A percentile compares a stretch with the other conserved stretches of the same genome.
These are phyloP conservation scores for Aporophyla lueneburgensis DNA, from an alignment of 2,888 invertebrate species.

Conservation along the genomic window DNA sequence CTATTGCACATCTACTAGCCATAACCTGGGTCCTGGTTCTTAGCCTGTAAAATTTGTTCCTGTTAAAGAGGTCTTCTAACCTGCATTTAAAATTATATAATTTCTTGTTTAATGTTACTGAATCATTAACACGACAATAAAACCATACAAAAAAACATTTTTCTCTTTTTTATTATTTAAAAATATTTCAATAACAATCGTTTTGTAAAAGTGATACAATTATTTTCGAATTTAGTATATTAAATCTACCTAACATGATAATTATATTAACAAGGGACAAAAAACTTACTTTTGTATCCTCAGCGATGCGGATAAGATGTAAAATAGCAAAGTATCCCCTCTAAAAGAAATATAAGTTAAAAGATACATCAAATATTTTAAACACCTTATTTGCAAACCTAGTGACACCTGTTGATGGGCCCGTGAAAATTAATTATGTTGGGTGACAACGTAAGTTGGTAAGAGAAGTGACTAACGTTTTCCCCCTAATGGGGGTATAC, in stretches of 20 bases:
- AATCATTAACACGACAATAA: slow-evolving; percentile 34
- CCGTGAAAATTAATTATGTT: background rate
- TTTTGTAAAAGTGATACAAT: slow-evolving; percentile 4
- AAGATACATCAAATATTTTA: background rate
- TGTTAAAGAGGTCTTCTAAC: background rate
- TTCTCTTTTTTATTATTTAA: slow-evolving; percentile 19
- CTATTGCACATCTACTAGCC: background rate
- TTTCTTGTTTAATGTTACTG: slow-evolving; percentile 2
- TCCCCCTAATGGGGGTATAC: too few species aligned
- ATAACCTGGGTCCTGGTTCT: background rate
- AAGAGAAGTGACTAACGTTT: background rate
- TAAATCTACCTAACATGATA: slow-evolving; percentile 25
- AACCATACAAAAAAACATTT: slow-evolving; percentile 9
- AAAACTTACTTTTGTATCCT: background rate
- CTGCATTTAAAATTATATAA: slow-evolving; percentile 31
- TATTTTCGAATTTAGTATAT: slow-evolving; percentile 10
- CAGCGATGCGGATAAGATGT: background rate
- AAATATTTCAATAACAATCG: slow-evolving; percentile 7
- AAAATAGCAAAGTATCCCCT: background rate
- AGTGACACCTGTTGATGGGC: background rate
- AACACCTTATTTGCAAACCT: background rate
- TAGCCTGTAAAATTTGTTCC: background rate
- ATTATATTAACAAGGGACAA: background rate
- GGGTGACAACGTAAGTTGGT: background rate
- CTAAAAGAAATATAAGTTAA: background rate